Base-by-base conservation (phyloP, 2,888 invertebrate genomes). In the Spisula subtruncata region DNA sequence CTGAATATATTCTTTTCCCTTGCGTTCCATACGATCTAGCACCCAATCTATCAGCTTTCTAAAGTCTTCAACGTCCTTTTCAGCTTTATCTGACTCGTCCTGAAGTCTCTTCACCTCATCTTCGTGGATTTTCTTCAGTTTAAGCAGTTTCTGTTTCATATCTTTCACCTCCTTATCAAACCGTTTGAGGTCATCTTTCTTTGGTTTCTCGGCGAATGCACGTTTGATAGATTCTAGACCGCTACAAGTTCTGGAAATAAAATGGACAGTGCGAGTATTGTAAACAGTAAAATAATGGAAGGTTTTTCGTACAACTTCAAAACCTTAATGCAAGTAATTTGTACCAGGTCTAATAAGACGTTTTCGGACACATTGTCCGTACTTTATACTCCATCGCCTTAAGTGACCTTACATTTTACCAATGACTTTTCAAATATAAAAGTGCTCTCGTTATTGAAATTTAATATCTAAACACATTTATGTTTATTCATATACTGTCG, bases 21-120 rank as follows among this genome's bases (percentile, higher is more conserved):
- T 91, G n/a, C 88, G 84, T 60, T 89, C 91, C 25, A 89, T 54
- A 20, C 85, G 85, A 46, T 91, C 89, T 48, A 91, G 41, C n/a
- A 89, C 87, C 88, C 87, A 89, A 51, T 89, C 86, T 32, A 91
- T 91, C 14, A 89, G 81, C 20, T 88, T 83, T 25, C 89, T 66
- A 25, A 91, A 91, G 14, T 88, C 88, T 81, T 89, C 56, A 25
- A 91, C 32, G 20, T 87, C 91, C 14, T 88, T 66, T 6, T 88
- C 60, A 12, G 89, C 89, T n/a, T 83, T 71, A 16, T 87, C 86
- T 6, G 91, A 89, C 51, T 91, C 91, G 81, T 83, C 80, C 32
- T 66, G 51, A 16, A 91, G 79, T 89, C 84, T 88, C 20, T 85
- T 88, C 48, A 84, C 79, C 35, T 88, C 87, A 29, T 90, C 88